Percentiles rank a stretch among this genome's conserved stretches.
Evolutionary conservation across 2,113 vertebrate species (phyloP).

Genomic region (Silurus glanis): DNA sequence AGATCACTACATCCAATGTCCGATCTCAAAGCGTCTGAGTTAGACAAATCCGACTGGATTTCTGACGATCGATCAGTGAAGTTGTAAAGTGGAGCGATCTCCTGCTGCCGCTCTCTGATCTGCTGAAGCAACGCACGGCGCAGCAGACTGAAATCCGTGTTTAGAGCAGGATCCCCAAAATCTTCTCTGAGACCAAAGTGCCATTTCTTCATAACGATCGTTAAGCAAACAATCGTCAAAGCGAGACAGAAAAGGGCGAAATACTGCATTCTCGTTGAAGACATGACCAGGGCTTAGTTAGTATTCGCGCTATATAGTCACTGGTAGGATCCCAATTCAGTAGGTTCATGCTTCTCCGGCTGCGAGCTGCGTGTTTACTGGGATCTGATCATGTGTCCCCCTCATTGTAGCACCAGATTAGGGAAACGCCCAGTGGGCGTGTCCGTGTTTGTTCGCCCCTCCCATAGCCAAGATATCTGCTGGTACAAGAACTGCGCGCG

Average conservation of each 20-base stretch:
- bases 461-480: not conserved
- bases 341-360: conserved; percentile 29
- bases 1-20: conserved; percentile 75
- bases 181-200: conserved; percentile 61
- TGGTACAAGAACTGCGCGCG: not conserved
- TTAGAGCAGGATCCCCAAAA: conserved; percentile 50
- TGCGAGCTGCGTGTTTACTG: conserved; percentile 7
- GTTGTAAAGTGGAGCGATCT: conserved; percentile 68
- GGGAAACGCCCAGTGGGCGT: conserved; percentile 71
- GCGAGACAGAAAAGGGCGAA: conserved; percentile 67
- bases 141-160: conserved; percentile 54
- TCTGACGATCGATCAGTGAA: conserved; percentile 13
- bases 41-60: not conserved
- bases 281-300: conserved; percentile 52
- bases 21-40: conserved; percentile 38
- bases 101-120: conserved; percentile 67
- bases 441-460: conserved; percentile 43
- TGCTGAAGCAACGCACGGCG: conserved; percentile 63
- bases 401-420: not conserved
- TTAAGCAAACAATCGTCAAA: conserved; percentile 68
- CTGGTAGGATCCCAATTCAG: not conserved
- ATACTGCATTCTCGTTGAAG: conserved; percentile 65
- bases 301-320: not conserved
- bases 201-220: conserved; percentile 69
- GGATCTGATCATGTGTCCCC: not conserved